Conservation (phyloP, 2,797 vertebrate genomes). For the Brachyrhaphis roseni region DNA sequence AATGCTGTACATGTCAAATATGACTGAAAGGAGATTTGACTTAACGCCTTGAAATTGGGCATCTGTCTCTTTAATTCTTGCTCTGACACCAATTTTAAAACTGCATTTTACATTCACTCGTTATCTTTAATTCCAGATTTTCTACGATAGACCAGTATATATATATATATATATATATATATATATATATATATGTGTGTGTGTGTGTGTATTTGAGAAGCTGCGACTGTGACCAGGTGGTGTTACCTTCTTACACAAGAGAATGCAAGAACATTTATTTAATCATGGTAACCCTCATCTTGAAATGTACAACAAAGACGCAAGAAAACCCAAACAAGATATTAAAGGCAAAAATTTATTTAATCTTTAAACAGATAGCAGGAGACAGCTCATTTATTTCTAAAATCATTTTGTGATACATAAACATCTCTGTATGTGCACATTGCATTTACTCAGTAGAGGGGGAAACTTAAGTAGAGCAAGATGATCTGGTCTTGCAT, state of each 20-base stretch:
- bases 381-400: conserved; percentile 68
- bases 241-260: not conserved
- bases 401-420: conserved; percentile 76
- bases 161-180: too few relatives aligned
- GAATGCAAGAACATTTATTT: not conserved
- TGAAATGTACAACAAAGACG: not conserved
- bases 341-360: conserved; percentile 82
- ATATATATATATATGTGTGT: too few relatives aligned
- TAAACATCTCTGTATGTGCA: conserved; percentile 79
- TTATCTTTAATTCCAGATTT: too few relatives aligned
- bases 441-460: conserved; percentile 77
- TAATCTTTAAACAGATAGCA: conserved; percentile 77
- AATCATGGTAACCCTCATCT: not conserved
- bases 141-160: too few relatives aligned
- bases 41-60: too few relatives aligned
- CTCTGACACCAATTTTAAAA: too few relatives aligned
- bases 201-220: too few relatives aligned
- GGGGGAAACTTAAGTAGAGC: conserved; percentile 57
- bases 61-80: too few relatives aligned
- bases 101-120: too few relatives aligned
- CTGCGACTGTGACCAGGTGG: too few relatives aligned
- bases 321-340: not conserved
- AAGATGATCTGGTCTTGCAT: conserved; percentile 49
- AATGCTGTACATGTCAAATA: too few relatives aligned
- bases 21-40: too few relatives aligned